These are phyloP conservation scores for Dendrolimus pini DNA, from an alignment of 2,888 invertebrate genomes.

Conservation along the genomic window DNA sequence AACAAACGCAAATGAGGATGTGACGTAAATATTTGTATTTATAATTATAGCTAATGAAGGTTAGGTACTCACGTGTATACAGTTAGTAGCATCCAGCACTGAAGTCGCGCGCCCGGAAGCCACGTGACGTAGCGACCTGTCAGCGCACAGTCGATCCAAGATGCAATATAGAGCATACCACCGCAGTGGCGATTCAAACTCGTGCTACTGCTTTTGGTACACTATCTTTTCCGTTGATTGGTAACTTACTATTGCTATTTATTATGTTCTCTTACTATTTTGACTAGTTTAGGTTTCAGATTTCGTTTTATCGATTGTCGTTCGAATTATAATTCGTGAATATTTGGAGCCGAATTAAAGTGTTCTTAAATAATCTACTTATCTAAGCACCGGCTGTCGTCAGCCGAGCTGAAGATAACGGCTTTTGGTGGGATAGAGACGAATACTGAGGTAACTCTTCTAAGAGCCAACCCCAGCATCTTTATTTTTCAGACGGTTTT, in stretches of 20 bases:
- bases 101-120: slow-evolving; percentile 77
- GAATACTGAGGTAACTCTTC: slow-evolving; percentile 57
- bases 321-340: slow-evolving; percentile 17
- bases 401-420: slow-evolving; percentile 62
- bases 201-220: slow-evolving; percentile 30
- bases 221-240: slow-evolving; percentile 37
- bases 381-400: slow-evolving; percentile 72
- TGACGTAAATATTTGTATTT: background rate
- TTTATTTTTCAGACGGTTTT: slow-evolving; percentile 51
- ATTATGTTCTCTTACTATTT: slow-evolving; percentile 33
- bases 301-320: slow-evolving; percentile 15
- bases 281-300: slow-evolving; percentile 56
- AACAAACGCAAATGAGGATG: too few species aligned
- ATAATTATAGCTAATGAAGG: background rate
- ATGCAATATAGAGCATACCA: slow-evolving; percentile 75
- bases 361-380: slow-evolving; percentile 51
- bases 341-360: slow-evolving; percentile 34
- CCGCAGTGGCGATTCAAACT: slow-evolving; percentile 58
- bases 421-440: slow-evolving; percentile 38
- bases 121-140: slow-evolving; percentile 78
- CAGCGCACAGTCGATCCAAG: slow-evolving; percentile 77
- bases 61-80: slow-evolving; percentile 79
- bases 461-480: slow-evolving; percentile 72
- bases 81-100: slow-evolving; percentile 83
- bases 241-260: slow-evolving; percentile 59